Evolutionary conservation across 2,797 vertebrate species (phyloP).

Genomic region (Kryptolebias ocellatus): DNA sequence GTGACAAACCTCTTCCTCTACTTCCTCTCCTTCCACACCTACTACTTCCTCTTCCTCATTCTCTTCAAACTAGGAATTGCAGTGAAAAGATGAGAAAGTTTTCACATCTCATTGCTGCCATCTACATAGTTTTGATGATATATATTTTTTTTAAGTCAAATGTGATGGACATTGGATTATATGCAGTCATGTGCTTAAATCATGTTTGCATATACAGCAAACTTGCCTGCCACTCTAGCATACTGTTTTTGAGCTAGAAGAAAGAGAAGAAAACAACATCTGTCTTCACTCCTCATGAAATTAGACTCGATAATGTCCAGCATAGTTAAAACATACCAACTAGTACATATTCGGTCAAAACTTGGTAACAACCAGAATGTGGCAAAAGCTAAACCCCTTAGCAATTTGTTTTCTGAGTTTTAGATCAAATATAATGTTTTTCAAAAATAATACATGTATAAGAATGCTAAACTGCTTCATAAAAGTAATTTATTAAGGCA

Average conservation of each 20-base stretch:
- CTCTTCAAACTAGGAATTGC: constrained; percentile 69
- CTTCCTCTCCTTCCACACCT: constrained; percentile 59
- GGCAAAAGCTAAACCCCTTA: too few relatives aligned
- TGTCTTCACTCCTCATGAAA: constrained; percentile 5
- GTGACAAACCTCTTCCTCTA: constrained; percentile 75
- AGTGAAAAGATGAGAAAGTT: constrained; percentile 47
- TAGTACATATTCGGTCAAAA: background rate
- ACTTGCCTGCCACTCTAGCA: constrained; percentile 66
- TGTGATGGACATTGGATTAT: constrained; percentile 6
- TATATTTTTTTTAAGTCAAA: background rate
- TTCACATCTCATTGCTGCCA: constrained; percentile 1
- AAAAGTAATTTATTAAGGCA: too few relatives aligned
- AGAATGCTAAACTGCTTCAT: too few relatives aligned
- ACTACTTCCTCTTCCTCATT: constrained; percentile 67
- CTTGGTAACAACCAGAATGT: background rate
- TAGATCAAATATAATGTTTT: too few relatives aligned
- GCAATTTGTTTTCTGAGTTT: too few relatives aligned
- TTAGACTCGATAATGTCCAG: background rate
- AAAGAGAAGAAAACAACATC: constrained; percentile 29
- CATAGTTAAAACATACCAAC: background rate
- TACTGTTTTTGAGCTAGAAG: constrained; percentile 59
- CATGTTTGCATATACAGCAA: constrained; percentile 59
- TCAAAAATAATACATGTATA: too few relatives aligned
- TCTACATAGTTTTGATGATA: background rate
- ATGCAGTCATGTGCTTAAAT: constrained; percentile 56